These are phyloP conservation scores for Ctenopoma kingsleyae DNA, from an alignment of 2,797 vertebrate genomes.

Conservation along the genomic window DNA sequence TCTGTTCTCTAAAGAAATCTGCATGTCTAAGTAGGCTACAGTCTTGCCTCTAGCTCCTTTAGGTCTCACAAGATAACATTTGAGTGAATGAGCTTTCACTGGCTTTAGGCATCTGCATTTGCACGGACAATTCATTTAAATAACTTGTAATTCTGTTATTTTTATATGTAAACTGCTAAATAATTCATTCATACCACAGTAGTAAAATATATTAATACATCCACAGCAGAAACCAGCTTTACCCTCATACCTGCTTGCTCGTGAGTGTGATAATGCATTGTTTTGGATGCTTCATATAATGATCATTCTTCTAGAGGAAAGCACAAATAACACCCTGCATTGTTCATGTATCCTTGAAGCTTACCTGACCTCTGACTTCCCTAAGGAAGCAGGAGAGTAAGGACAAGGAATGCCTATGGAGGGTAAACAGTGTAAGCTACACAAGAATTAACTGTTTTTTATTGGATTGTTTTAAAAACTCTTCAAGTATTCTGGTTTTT, in stretches of 20 bases:
- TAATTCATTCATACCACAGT: background rate
- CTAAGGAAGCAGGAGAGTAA: conserved; percentile 1
- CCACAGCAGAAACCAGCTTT: background rate
- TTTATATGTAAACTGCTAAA: background rate
- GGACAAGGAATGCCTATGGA: conserved; percentile 7
- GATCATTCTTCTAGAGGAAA: conserved; percentile 2
- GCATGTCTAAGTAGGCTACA: conserved; percentile 72
- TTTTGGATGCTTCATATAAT: background rate
- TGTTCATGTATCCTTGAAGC: background rate
- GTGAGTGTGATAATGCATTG: background rate
- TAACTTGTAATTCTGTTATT: background rate
- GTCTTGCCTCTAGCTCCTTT: conserved; percentile 39
- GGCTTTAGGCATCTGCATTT: background rate
- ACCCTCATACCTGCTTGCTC: background rate
- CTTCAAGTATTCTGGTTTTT: no score
- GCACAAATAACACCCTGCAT: conserved; percentile 6
- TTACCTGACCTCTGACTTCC: conserved; percentile 42
- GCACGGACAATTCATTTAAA: background rate
- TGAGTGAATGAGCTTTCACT: background rate
- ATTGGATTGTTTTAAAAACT: background rate
- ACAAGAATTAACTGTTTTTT: background rate
- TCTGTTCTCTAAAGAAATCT: conserved; percentile 63
- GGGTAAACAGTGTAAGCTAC: conserved; percentile 5
- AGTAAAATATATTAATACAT: background rate
- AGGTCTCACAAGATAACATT: conserved; percentile 15